A percentile compares a stretch with the other conserved stretches of the same genome.
These are phyloP conservation scores for Chionoecetes opilio DNA, from an alignment of 1,140 invertebrate genomes.

Conservation along the genomic window DNA sequence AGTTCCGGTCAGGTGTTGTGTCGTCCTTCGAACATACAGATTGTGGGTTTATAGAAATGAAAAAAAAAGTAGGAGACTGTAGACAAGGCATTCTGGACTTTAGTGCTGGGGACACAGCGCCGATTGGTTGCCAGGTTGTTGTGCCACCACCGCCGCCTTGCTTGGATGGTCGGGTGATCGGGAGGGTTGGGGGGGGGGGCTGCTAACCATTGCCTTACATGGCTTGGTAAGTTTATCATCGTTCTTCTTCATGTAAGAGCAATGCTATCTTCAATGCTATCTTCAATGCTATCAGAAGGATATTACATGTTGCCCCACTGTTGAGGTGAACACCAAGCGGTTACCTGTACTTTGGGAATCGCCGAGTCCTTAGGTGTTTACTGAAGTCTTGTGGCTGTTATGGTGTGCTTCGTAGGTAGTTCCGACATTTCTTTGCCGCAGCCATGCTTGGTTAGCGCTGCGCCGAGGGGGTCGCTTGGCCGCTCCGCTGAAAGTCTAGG, in stretches of 20 bases:
- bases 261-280: too few species aligned
- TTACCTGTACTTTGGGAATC: neutral
- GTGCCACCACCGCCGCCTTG: too few species aligned
- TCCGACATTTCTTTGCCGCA: neutral
- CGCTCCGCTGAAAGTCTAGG: neutral
- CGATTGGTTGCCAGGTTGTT: neutral
- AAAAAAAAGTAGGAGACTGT: neutral
- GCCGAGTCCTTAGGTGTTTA: too few species aligned
- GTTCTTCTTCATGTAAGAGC: neutral
- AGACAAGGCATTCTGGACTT: neutral
- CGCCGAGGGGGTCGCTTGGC: neutral
- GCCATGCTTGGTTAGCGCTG: neutral
- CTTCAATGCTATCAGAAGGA: neutral
- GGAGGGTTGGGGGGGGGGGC: too few species aligned
- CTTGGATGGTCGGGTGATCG: too few species aligned
- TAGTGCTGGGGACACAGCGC: neutral
- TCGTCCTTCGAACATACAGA: neutral
- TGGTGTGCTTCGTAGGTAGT: neutral
- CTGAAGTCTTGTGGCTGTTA: neutral
- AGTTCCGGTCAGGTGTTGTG: slow-evolving; percentile 24
- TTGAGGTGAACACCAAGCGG: neutral
- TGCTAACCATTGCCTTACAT: neutral
- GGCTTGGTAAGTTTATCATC: neutral
- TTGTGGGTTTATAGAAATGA: neutral
- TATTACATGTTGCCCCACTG: neutral